A percentile compares a stretch with the other conserved stretches of the same genome.
These are phyloP conservation scores for Lasiurus cinereus DNA, from an alignment of 2,113 vertebrate species.

Conservation along the genomic window DNA sequence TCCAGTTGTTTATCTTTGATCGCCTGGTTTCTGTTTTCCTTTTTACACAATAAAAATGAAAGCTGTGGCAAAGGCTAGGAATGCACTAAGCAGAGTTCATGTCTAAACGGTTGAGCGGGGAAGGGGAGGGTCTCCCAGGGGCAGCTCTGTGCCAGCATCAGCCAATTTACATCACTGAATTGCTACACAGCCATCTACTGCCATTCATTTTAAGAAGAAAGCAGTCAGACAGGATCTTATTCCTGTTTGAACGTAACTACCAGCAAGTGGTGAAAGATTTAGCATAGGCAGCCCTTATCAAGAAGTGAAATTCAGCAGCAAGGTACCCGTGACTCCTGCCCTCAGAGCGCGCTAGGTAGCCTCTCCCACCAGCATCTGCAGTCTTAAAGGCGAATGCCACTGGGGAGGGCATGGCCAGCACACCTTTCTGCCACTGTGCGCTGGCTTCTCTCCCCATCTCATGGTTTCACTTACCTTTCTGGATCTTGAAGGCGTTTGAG, in stretches of 20 bases:
- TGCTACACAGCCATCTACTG: not conserved
- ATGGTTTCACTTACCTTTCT: not conserved
- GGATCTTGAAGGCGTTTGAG: not conserved
- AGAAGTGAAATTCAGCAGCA: not conserved
- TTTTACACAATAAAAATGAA: constrained; percentile 23
- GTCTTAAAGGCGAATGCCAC: not conserved
- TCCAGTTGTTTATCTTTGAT: constrained; percentile 19
- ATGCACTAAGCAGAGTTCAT: not conserved
- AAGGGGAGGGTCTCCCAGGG: no score
- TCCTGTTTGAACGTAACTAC: not conserved
- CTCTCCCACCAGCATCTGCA: not conserved
- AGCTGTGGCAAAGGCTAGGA: not conserved
- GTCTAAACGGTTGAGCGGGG: fast-evolving
- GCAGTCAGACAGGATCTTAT: not conserved
- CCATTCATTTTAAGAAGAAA: not conserved
- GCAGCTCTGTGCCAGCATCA: not conserved
- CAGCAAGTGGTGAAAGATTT: not conserved
- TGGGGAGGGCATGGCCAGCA: fast-evolving
- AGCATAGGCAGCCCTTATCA: not conserved
- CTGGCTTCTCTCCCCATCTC: not conserved
- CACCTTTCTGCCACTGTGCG: not conserved
- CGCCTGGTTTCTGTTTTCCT: not conserved
- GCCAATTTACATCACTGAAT: not conserved
- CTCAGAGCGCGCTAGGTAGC: fast-evolving
- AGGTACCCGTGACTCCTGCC: no score